Conservation (phyloP, 2,888 invertebrate species). For the Pheosia gnoma region DNA sequence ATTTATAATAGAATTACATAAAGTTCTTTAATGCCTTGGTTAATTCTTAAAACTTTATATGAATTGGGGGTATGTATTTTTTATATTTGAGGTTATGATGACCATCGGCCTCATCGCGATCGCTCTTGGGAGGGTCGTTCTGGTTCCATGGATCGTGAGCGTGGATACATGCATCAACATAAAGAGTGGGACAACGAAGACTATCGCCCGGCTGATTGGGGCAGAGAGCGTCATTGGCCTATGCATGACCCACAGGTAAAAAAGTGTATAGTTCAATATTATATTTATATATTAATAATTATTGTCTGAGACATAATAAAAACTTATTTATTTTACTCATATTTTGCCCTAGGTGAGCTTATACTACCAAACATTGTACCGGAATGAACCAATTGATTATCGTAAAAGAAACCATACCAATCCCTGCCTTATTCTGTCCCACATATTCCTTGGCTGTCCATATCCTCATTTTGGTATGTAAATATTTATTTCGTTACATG, state of each 20-base stretch:
- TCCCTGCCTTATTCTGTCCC: conserved; percentile 77
- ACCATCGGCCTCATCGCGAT: conserved; percentile 78
- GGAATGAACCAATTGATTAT: conserved; percentile 76
- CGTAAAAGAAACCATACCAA: conserved; percentile 63
- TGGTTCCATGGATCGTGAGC: conserved; percentile 75
- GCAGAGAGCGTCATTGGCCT: conserved; percentile 77
- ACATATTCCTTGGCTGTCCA: conserved; percentile 80
- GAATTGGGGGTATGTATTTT: not conserved
- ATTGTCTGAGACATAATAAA: not conserved
- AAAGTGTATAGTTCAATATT: not conserved
- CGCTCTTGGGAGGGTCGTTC: conserved; percentile 84
- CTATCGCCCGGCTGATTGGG: conserved; percentile 82
- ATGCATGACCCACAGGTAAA: conserved; percentile 76
- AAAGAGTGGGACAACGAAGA: conserved; percentile 83
- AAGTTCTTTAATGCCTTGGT: no score
- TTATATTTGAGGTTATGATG: conserved; percentile 70
- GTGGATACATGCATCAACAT: conserved; percentile 75
- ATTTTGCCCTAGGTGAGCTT: conserved; percentile 69
- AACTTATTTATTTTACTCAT: conserved; percentile 17
- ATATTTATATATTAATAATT: not conserved
- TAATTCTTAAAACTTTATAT: no score
- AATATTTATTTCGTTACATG: conserved; percentile 23
- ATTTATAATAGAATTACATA: no score
- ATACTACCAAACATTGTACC: conserved; percentile 65
- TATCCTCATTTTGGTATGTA: conserved; percentile 78